Conservation (phyloP, 2,888 invertebrate genomes). For the Willowsia nigromaculata region DNA sequence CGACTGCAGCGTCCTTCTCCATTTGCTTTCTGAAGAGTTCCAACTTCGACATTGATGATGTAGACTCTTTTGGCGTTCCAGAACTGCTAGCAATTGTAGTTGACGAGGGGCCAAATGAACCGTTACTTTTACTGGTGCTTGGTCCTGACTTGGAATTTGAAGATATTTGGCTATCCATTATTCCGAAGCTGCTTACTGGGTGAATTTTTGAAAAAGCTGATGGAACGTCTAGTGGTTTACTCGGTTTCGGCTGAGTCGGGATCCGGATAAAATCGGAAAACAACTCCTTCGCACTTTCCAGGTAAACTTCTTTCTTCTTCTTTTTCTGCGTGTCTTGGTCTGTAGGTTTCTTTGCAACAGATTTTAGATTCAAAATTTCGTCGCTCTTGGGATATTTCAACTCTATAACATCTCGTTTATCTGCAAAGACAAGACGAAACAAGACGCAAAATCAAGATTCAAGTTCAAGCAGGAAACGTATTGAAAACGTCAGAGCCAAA, state of each 20-base stretch:
- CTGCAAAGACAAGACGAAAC: too few species aligned
- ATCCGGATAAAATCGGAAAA: background rate
- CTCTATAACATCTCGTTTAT: background rate
- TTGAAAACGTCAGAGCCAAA: background rate
- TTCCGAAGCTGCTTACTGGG: background rate
- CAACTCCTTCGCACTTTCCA: background rate
- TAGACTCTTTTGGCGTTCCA: background rate
- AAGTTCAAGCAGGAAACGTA: background rate
- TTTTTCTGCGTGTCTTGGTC: background rate
- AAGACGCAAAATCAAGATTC: background rate
- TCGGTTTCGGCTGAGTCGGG: background rate
- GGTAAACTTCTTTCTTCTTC: background rate
- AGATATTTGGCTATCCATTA: too few species aligned
- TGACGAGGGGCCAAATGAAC: background rate
- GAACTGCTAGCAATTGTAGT: background rate
- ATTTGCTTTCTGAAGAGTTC: constrained; percentile 24
- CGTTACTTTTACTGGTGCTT: background rate
- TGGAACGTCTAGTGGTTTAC: too few species aligned
- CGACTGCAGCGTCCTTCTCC: background rate
- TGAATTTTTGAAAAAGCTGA: too few species aligned
- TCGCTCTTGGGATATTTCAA: background rate
- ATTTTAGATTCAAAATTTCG: too few species aligned
- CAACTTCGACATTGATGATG: background rate
- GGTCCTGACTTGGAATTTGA: background rate
- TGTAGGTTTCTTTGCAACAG: background rate